Evolutionary conservation across 2,113 vertebrate species (phyloP).

Genomic region (Ceyx cyanopectus): DNA sequence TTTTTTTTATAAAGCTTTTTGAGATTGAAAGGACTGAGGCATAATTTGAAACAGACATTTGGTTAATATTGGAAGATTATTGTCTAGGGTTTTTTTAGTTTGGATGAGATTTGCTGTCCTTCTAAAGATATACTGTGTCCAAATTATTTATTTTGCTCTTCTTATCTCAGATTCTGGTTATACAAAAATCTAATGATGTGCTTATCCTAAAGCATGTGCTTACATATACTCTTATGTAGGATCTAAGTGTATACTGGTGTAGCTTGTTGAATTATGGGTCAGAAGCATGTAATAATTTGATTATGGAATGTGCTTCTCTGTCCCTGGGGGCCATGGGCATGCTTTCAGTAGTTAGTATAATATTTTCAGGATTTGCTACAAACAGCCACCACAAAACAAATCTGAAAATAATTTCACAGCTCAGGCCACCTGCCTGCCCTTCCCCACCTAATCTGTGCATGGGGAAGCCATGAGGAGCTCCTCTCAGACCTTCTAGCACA

Average conservation of each 20-base stretch:
- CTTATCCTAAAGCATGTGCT: not conserved
- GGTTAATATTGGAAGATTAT: not conserved
- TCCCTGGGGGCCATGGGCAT: not conserved
- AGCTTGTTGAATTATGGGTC: not conserved
- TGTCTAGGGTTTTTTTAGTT: not conserved
- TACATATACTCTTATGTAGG: not conserved
- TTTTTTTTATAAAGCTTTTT: not conserved
- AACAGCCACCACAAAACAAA: constrained; percentile 21
- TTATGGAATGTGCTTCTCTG: not conserved
- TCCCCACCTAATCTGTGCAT: accelerated
- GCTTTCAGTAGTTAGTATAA: not conserved
- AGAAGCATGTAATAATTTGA: constrained; percentile 19
- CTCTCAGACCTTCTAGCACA: not conserved
- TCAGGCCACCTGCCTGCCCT: not conserved
- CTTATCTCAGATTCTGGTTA: not conserved
- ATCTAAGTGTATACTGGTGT: not conserved
- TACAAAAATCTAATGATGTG: not conserved
- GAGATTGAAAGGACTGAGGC: not conserved
- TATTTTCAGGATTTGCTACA: constrained; percentile 25
- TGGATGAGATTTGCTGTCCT: not conserved
- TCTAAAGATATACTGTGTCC: not conserved
- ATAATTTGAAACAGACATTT: constrained; percentile 40
- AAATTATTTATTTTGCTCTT: not conserved
- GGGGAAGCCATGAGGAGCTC: not conserved
- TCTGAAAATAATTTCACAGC: not conserved